phyloP scores from a whole-genome alignment of 1,140 invertebrate species.

The Lordiphosa clarofinis region DNA sequence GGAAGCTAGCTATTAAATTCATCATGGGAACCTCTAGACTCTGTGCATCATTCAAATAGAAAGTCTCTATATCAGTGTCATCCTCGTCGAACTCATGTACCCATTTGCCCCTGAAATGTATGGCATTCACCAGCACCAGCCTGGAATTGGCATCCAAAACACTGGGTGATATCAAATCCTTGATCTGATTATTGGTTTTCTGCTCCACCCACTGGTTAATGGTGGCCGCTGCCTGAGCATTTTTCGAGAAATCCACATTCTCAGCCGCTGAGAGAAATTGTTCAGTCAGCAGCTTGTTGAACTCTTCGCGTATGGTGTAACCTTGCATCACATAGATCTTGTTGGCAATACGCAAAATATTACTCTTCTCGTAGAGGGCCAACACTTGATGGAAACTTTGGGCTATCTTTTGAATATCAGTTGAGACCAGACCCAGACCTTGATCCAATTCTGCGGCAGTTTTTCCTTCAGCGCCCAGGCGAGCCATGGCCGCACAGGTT shows the following conservation, averaged over 20 bases:
- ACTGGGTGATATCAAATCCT: slow-evolving; percentile 80
- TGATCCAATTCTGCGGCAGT: slow-evolving; percentile 81
- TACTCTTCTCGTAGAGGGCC: slow-evolving; percentile 49
- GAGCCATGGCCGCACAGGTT: slow-evolving; percentile 82
- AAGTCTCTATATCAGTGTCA: slow-evolving; percentile 42
- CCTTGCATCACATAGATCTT: slow-evolving; percentile 66
- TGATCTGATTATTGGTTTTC: slow-evolving; percentile 83
- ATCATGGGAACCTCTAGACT: slow-evolving; percentile 81
- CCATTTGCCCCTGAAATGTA: slow-evolving; percentile 83
- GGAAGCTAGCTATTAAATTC: slow-evolving; percentile 76
- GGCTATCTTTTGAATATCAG: slow-evolving; percentile 39
- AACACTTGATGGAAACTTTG: slow-evolving; percentile 54
- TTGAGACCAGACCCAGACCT: slow-evolving; percentile 76
- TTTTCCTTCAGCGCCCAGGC: slow-evolving; percentile 80
- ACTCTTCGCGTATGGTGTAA: slow-evolving; percentile 42
- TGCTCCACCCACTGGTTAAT: slow-evolving; percentile 84
- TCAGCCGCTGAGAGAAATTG: slow-evolving; percentile 73
- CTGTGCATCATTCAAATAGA: slow-evolving; percentile 47
- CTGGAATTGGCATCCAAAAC: slow-evolving; percentile 60
- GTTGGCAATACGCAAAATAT: slow-evolving; percentile 65
- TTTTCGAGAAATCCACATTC: slow-evolving; percentile 79
- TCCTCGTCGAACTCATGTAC: slow-evolving; percentile 40
- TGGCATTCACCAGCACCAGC: slow-evolving; percentile 84
- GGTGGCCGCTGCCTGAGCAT: slow-evolving; percentile 56
- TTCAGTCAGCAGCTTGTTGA: slow-evolving; percentile 43